Evolutionary conservation across 2,797 vertebrate genomes (phyloP).

Genomic region (Cyclura pinguis): DNA sequence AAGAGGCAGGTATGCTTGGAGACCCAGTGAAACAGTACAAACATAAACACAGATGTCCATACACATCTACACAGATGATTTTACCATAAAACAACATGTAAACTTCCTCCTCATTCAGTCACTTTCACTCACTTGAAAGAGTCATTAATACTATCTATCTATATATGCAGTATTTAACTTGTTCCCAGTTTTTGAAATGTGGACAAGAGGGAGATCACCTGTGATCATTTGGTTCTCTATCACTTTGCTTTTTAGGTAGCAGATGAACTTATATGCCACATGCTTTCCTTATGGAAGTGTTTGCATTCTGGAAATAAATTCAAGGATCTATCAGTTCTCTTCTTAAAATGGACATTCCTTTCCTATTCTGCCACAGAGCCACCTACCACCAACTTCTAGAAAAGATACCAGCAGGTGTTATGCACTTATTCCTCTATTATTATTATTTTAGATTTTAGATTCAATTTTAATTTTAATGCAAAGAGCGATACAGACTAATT

Average conservation of each 20-base stretch:
- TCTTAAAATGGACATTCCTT: background rate
- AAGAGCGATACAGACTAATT: too few species aligned
- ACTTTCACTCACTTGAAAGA: background rate
- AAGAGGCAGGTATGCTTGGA: background rate
- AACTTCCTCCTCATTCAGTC: background rate
- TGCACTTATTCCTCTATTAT: too few species aligned
- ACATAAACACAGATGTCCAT: too few species aligned
- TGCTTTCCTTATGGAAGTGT: background rate
- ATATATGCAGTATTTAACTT: too few species aligned
- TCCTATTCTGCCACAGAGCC: background rate
- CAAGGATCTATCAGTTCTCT: background rate
- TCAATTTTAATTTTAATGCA: too few species aligned
- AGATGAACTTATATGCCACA: background rate
- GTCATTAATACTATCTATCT: too few species aligned
- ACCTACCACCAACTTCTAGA: background rate
- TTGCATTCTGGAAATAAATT: background rate
- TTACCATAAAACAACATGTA: background rate
- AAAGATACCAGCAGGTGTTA: too few species aligned
- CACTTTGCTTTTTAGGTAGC: background rate
- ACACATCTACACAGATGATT: too few species aligned
- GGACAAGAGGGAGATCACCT: too few species aligned
- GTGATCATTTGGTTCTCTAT: background rate
- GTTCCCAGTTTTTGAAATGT: too few species aligned
- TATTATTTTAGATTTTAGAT: too few species aligned
- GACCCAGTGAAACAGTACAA: background rate